A percentile compares a stretch with the other conserved stretches of the same genome.
These are phyloP conservation scores for Chaetogeoica ovagalla DNA, from an alignment of 2,888 invertebrate species.

Conservation along the genomic window DNA sequence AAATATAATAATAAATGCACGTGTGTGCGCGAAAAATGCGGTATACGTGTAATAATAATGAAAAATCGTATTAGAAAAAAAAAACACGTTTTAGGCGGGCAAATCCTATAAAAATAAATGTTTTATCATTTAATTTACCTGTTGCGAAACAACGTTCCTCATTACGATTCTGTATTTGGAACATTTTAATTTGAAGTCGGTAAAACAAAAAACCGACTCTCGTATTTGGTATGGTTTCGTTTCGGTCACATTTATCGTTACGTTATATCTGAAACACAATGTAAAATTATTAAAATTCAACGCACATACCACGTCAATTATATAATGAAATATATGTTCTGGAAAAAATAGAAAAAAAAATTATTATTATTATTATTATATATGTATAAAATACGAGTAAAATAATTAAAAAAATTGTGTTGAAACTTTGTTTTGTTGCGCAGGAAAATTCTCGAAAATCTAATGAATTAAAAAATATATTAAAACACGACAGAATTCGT, in stretches of 20 bases:
- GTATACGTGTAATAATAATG: no score
- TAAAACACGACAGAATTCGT: not conserved
- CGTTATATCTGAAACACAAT: slow-evolving; percentile 69
- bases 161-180: slow-evolving; percentile 75
- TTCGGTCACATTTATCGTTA: slow-evolving; percentile 77
- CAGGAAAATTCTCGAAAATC: not conserved
- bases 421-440: not conserved
- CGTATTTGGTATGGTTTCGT: slow-evolving; percentile 81
- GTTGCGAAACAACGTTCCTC: slow-evolving; percentile 20
- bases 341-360: no score
- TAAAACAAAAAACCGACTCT: slow-evolving; percentile 81
- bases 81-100: no score
- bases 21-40: no score
- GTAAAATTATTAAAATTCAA: not conserved
- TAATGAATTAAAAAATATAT: not conserved
- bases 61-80: no score
- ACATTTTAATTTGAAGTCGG: slow-evolving; percentile 77
- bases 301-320: not conserved
- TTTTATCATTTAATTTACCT: slow-evolving; percentile 24
- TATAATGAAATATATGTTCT: not conserved
- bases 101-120: no score
- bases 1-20: no score
- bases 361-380: no score
- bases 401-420: not conserved
- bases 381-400: not conserved